Conservation (phyloP, 2,113 vertebrate species). For the Limnothrissa miodon region DNA sequence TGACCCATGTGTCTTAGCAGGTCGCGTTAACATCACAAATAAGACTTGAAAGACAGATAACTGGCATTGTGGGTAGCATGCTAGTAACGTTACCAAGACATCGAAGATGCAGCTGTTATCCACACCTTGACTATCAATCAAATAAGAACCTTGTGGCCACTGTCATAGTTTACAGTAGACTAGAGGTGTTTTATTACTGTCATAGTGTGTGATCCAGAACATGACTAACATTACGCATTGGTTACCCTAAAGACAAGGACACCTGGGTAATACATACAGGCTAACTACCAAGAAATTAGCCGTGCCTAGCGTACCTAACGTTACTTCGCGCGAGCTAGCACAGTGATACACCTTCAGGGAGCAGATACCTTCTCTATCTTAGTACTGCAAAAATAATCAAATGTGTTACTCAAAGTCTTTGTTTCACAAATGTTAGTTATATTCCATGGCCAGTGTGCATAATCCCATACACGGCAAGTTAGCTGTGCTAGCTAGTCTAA, state of each 20-base stretch:
- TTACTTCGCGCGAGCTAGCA: not conserved
- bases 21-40: not conserved
- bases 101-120: not conserved
- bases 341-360: not conserved
- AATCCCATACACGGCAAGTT: not conserved
- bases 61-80: not conserved
- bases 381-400: not conserved
- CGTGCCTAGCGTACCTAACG: not conserved
- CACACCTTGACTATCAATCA: not conserved
- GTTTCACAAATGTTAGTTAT: not conserved
- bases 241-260: not conserved
- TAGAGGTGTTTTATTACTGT: not conserved
- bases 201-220: not conserved
- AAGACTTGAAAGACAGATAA: not conserved
- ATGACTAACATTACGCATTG: not conserved
- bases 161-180: not conserved
- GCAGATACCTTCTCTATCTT: not conserved
- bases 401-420: not conserved
- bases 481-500: not conserved
- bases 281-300: conserved; percentile 1
- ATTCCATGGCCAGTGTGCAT: not conserved
- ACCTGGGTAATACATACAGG: not conserved
- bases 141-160: not conserved
- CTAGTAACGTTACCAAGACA: not conserved
- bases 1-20: not conserved